These are phyloP conservation scores for Falcunculus frontatus DNA, from an alignment of 2,113 vertebrate genomes.

Conservation along the genomic window DNA sequence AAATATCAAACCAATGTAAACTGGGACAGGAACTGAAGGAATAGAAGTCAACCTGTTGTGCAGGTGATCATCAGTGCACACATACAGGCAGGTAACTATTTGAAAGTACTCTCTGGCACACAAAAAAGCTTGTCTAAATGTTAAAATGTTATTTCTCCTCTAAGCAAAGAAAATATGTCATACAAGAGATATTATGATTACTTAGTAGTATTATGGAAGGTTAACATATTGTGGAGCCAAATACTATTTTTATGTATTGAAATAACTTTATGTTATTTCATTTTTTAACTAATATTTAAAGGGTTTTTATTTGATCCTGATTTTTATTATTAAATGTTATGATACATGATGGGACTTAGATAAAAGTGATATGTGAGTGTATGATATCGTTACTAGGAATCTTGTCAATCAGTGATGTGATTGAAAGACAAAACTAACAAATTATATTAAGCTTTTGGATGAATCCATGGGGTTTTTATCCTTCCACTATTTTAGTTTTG, in stretches of 20 bases:
- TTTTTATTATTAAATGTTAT: conserved; percentile 31
- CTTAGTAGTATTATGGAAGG: not conserved
- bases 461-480: conserved; percentile 8
- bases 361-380: conserved; percentile 8
- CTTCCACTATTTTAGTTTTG: conserved; percentile 7
- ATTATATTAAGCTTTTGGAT: conserved; percentile 9
- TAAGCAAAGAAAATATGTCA: not conserved
- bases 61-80: not conserved
- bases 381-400: not conserved
- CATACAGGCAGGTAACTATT: not conserved
- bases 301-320: not conserved
- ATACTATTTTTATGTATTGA: not conserved
- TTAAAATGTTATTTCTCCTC: not conserved
- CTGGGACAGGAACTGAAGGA: not conserved
- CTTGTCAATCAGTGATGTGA: not conserved
- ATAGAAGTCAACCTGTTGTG: not conserved
- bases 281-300: conserved; percentile 29
- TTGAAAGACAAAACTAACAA: conserved; percentile 38
- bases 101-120: not conserved
- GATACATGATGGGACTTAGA: not conserved
- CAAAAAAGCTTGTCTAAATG: not conserved
- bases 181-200: not conserved
- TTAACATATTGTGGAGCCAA: not conserved
- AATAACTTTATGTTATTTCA: not conserved
- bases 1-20: not conserved